These are phyloP conservation scores for Dolomedes plantarius DNA, from an alignment of 2,888 invertebrate species.

Conservation along the genomic window DNA sequence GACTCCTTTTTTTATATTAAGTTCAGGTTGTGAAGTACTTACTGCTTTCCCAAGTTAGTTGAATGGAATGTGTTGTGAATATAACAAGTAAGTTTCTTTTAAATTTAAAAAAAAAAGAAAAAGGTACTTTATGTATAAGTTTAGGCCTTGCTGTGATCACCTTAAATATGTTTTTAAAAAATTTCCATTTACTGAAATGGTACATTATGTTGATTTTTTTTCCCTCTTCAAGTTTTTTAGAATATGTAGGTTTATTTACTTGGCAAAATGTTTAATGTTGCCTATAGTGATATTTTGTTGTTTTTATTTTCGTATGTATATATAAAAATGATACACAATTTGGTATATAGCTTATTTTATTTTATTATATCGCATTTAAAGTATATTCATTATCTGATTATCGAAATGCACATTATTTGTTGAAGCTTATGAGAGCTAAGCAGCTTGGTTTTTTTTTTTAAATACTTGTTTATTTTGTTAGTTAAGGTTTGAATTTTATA, in stretches of 20 bases:
- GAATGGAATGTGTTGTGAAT: too few relatives aligned
- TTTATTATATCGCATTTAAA: constrained; percentile 17
- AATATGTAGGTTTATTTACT: not conserved
- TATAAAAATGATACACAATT: constrained; percentile 1
- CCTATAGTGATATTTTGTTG: constrained; percentile 33
- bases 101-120: too few relatives aligned
- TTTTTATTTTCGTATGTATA: constrained; percentile 17
- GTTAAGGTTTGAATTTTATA: constrained; percentile 17
- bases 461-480: constrained; percentile 28
- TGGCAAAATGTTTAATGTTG: not conserved
- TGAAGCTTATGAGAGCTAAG: not conserved
- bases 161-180: not conserved
- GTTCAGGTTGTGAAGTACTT: too few relatives aligned
- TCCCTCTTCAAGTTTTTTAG: not conserved
- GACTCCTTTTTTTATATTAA: too few relatives aligned
- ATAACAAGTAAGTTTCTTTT: too few relatives aligned
- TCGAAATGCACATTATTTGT: constrained; percentile 4
- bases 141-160: too few relatives aligned
- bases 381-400: constrained; percentile 17
- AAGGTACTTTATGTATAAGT: too few relatives aligned
- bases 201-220: not conserved
- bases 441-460: constrained; percentile 16
- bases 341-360: constrained; percentile 13
- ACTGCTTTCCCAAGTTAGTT: too few relatives aligned
- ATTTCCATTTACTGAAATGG: not conserved